A percentile compares a stretch with the other conserved stretches of the same genome.
Conservation (phyloP, 1,140 invertebrate genomes). For the Eriocheir sinensis region DNA sequence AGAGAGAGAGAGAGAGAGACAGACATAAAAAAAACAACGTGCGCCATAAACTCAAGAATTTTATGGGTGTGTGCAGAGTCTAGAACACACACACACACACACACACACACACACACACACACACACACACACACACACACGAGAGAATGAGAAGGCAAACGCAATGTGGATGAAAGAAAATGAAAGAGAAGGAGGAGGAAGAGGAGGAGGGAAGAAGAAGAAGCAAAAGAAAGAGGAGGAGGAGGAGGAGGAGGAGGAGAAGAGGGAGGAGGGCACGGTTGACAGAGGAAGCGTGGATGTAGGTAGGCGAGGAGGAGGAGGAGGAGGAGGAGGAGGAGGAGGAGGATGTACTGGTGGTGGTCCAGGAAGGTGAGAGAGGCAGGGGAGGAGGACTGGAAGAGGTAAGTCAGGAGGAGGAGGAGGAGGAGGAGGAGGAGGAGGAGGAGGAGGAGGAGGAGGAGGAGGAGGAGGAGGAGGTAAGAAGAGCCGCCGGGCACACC, state of each 20-base stretch:
- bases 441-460: constrained; percentile 19
- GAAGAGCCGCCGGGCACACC: constrained; percentile 57
- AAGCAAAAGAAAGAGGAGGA: not conserved
- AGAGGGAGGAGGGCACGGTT: not conserved
- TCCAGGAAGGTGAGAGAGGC: not conserved
- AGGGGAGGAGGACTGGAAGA: constrained; percentile 31
- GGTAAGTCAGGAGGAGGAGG: constrained; percentile 50
- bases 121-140: not conserved
- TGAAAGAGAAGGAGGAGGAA: not conserved
- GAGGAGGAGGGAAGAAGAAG: too few species aligned
- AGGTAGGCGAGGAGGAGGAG: not conserved
- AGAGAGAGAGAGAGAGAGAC: not conserved
- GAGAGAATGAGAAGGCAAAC: not conserved
- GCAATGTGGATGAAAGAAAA: not conserved
- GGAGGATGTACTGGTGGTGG: not conserved
- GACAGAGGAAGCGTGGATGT: constrained; percentile 32
- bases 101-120: not conserved
- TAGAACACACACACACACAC: not conserved
- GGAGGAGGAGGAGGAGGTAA: not conserved
- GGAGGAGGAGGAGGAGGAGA: not conserved
- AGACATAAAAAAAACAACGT: not conserved
- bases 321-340: not conserved
- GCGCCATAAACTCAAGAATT: not conserved
- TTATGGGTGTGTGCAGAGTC: too few species aligned
- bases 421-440: too few species aligned